Evolutionary conservation across 2,888 invertebrate genomes (phyloP), one percentile per base, ranked within the genome.

Genomic region (Phania funesta): DNA sequence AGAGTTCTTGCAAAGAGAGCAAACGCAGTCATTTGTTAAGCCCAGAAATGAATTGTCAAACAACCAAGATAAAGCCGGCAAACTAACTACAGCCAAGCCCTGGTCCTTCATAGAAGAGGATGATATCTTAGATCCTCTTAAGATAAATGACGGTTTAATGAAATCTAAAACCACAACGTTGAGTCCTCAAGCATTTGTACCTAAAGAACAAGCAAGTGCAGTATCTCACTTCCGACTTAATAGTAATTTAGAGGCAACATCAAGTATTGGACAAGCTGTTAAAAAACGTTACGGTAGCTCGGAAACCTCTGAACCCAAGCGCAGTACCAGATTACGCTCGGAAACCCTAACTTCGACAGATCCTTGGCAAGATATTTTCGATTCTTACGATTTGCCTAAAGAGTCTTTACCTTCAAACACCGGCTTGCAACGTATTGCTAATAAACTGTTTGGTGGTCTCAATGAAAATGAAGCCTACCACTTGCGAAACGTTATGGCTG

Each of bases 401-500:
- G 90, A 90, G 16, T 86, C 88, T 2, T 67, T 90, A 2, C 94
- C 94, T n/a, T 93, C 94, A 44, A 93, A 93, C 75, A 93, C 93
- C 67, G 93, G 94, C 1, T 93, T 95, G 56, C 93, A 93, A 48
- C 92, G 93, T 86, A 94, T 94, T 85, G 95, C 96, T 0, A 94
- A 95, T 86, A 93, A 95, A 90, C 94, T 96, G 86, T 94, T 96
- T 88, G 94, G 94, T 0, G 94, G 94, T 18, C 92, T 96, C 81
- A 96, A 96, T 86, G 94, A 94, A 9, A 94, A 95, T 0, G 95
- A 95, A 80, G 93, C 94, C 0, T 92, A 94, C 80, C 95, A 95
- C 84, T 92, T 96, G 70, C 93, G 96, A 92, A 93, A 94, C 80
- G 95, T 96, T 44, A 96, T 96, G 96, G 94, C 95, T 87, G 95